Evolutionary conservation across 2,888 invertebrate genomes (phyloP).

Genomic region (Schrankia costaestrigalis): DNA sequence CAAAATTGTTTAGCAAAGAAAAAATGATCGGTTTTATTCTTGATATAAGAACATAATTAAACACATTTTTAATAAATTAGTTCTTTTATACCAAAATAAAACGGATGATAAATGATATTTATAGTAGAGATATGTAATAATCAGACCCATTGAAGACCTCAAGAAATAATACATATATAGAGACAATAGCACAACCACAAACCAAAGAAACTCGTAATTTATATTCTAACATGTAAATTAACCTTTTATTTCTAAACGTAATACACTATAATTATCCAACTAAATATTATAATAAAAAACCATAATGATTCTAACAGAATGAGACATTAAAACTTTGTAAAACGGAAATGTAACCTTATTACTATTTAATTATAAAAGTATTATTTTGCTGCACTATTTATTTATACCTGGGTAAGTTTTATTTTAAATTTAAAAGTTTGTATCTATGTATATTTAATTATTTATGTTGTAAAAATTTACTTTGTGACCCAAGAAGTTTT

Average conservation of each 20-base stretch:
- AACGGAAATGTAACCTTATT: conserved; percentile 37
- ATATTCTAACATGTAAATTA: conserved; percentile 67
- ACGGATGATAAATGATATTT: conserved; percentile 1
- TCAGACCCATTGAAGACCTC: conserved; percentile 25
- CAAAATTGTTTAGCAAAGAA: conserved; percentile 10
- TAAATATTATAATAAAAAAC: conserved; percentile 60
- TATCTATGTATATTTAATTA: too few species aligned
- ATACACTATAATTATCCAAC: conserved; percentile 70
- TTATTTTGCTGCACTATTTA: too few species aligned
- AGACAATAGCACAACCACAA: conserved; percentile 72
- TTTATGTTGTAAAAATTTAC: too few species aligned
- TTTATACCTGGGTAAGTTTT: too few species aligned
- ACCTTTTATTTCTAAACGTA: conserved; percentile 70
- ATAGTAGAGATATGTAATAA: conserved; percentile 12
- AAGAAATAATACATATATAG: conserved; percentile 40
- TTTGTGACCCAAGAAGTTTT: conserved; percentile 30
- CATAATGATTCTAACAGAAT: conserved; percentile 59
- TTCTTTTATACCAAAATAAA: conserved; percentile 20
- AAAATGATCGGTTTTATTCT: conserved; percentile 12
- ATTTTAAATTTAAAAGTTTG: too few species aligned
- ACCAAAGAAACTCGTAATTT: conserved; percentile 74
- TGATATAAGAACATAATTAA: conserved; percentile 8
- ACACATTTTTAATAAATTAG: conserved; percentile 6
- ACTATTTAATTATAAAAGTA: conserved; percentile 31
- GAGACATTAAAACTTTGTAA: conserved; percentile 41